A percentile compares a stretch with the other conserved stretches of the same genome.
Conservation (phyloP, 2,113 vertebrate genomes). For the Anhinga rufa region DNA sequence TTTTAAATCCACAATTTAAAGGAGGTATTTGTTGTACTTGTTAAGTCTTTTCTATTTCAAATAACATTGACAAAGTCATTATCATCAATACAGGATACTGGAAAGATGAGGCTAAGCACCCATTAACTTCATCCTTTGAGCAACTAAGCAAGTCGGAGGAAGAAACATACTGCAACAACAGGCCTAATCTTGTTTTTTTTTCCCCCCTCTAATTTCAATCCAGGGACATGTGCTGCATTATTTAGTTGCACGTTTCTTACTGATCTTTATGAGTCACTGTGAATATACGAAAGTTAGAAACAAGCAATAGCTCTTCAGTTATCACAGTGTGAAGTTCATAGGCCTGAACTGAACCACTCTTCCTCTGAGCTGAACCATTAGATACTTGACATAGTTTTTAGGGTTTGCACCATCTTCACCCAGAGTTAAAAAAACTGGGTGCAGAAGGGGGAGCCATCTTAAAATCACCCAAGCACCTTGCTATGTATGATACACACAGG, state of each 20-base stretch:
- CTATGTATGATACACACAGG: background rate
- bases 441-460: background rate
- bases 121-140: background rate
- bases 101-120: background rate
- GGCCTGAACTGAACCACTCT: background rate
- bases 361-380: background rate
- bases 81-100: background rate
- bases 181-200: background rate
- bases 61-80: background rate
- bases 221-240: background rate
- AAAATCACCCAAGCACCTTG: background rate
- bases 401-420: background rate
- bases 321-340: background rate
- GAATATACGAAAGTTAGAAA: background rate
- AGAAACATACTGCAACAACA: background rate
- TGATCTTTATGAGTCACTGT: background rate
- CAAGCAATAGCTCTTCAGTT: background rate
- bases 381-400: background rate
- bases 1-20: background rate
- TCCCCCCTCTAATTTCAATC: background rate
- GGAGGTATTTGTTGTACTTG: background rate
- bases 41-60: background rate
- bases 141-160: background rate
- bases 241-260: background rate
- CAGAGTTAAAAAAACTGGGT: background rate